Percentiles rank a stretch among this genome's conserved stretches.
These are phyloP conservation scores for Aleiodes testaceus DNA, from an alignment of 2,888 invertebrate species.

Conservation along the genomic window DNA sequence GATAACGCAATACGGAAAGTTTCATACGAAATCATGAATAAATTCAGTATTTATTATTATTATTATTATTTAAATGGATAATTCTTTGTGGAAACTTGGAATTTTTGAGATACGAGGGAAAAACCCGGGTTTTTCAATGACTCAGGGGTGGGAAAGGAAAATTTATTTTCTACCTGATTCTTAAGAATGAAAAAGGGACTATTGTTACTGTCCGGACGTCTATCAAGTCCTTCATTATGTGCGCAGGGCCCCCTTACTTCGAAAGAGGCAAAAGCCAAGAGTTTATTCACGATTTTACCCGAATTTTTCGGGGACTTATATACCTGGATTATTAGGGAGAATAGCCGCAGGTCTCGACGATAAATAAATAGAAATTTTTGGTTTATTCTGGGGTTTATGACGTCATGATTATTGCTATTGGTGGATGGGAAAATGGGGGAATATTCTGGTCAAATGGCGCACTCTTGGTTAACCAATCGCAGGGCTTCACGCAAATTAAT, in stretches of 20 bases:
- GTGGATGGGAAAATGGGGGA: too few relatives aligned
- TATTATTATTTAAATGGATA: background rate
- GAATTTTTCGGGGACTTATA: background rate
- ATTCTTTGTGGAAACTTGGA: background rate
- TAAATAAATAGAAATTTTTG: constrained; percentile 5
- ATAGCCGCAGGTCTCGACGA: background rate
- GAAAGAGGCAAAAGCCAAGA: constrained; percentile 24
- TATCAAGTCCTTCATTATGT: constrained; percentile 31
- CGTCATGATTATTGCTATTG: too few relatives aligned
- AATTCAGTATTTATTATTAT: background rate
- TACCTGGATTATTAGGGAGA: constrained; percentile 5
- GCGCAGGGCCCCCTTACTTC: background rate
- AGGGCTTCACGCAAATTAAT: too few relatives aligned
- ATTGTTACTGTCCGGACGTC: constrained; percentile 29
- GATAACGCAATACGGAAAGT: constrained; percentile 53
- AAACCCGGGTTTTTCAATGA: constrained; percentile 5
- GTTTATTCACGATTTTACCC: constrained; percentile 30
- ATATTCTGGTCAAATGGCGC: too few relatives aligned
- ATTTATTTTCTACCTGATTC: constrained; percentile 21
- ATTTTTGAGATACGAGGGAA: constrained; percentile 1
- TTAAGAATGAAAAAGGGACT: background rate
- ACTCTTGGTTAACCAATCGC: too few relatives aligned
- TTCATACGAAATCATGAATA: constrained; percentile 31
- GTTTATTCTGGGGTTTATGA: too few relatives aligned
- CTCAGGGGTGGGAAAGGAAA: background rate